phyloP scores from a whole-genome alignment of 2,113 vertebrate genomes.

The Lophochroa leadbeateri region DNA sequence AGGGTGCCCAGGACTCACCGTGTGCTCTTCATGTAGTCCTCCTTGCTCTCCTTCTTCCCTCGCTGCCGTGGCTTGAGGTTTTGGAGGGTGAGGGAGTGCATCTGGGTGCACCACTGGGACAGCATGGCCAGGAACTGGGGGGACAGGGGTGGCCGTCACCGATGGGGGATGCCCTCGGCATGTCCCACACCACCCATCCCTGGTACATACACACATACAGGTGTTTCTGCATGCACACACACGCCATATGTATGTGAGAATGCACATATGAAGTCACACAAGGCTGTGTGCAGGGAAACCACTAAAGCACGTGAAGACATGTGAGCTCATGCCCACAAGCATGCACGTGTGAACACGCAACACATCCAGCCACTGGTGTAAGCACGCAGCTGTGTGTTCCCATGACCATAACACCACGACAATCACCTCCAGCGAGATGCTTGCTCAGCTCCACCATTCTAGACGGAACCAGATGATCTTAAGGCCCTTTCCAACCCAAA shows the following conservation, averaged over 20 bases:
- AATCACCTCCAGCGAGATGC: neutral
- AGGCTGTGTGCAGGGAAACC: accelerated
- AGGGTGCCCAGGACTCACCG: constrained; percentile 75
- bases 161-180: accelerated
- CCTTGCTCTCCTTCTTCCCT: constrained; percentile 97
- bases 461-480: too few relatives aligned
- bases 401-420: accelerated
- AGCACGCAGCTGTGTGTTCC: neutral
- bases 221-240: neutral
- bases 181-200: neutral
- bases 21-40: constrained; percentile 97
- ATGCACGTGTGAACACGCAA: accelerated
- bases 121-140: constrained; percentile 90
- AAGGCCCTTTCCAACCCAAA: neutral
- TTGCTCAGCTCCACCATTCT: accelerated
- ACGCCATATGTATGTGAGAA: accelerated
- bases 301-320: accelerated
- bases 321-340: neutral
- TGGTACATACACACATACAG: accelerated
- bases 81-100: constrained; percentile 96
- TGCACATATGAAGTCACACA: accelerated
- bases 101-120: constrained; percentile 98
- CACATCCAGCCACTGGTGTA: accelerated
- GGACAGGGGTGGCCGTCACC: neutral
- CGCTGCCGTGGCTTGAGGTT: constrained; percentile 96